A percentile compares a stretch with the other conserved stretches of the same genome.
Conservation (phyloP, 2,113 vertebrate genomes). For the Parus major region DNA sequence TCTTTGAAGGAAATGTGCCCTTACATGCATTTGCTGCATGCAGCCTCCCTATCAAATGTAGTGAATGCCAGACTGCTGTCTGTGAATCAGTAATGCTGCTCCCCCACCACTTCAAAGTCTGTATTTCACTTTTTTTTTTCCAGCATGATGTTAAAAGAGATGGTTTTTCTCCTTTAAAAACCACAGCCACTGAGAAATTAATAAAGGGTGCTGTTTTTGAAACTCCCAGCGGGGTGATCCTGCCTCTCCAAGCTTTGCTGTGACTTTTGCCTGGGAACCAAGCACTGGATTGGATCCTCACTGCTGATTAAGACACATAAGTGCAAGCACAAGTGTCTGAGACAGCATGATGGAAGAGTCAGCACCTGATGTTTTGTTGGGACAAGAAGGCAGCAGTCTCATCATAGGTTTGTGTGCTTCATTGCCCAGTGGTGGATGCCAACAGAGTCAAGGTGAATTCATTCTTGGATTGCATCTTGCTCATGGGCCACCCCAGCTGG, state of each 20-base stretch:
- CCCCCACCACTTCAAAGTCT: slow-evolving; percentile 56
- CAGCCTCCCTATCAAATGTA: not conserved
- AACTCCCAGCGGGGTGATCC: slow-evolving; percentile 1
- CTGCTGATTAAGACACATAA: not conserved
- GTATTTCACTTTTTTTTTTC: not conserved
- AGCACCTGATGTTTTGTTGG: not conserved
- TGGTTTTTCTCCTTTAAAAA: slow-evolving; percentile 43
- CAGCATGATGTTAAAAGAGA: slow-evolving; percentile 30
- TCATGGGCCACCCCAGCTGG: not conserved
- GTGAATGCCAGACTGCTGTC: not conserved
- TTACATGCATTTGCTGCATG: not conserved
- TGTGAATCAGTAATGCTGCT: slow-evolving; percentile 33
- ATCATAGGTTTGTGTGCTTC: not conserved
- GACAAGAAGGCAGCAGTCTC: not conserved
- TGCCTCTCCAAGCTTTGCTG: not conserved
- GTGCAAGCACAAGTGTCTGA: not conserved
- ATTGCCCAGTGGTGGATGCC: not conserved
- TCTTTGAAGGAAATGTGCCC: not conserved
- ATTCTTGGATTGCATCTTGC: not conserved
- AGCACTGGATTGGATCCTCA: not conserved
- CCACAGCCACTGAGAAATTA: slow-evolving; percentile 40
- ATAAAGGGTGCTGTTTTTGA: slow-evolving; percentile 25
- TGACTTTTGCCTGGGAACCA: slow-evolving; percentile 41
- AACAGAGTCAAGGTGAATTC: not conserved
- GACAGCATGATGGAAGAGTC: not conserved